phyloP scores from a whole-genome alignment of 2,888 invertebrate species.

The Meghimatium bilineatum region DNA sequence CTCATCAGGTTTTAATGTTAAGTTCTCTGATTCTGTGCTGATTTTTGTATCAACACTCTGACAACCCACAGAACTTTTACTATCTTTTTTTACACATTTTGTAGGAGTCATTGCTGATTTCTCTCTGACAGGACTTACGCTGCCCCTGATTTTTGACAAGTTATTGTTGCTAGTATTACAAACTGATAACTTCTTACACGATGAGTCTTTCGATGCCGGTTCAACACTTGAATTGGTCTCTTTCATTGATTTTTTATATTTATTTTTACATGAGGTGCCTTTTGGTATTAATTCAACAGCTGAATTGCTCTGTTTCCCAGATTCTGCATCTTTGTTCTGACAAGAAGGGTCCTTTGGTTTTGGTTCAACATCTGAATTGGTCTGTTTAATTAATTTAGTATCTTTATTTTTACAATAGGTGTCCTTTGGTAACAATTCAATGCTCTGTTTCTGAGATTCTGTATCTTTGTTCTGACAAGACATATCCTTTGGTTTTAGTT shows the following conservation, averaged over 20 bases:
- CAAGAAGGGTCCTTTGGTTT: background rate
- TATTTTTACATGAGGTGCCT: background rate
- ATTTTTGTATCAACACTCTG: background rate
- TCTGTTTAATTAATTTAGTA: background rate
- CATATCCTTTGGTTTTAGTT: background rate
- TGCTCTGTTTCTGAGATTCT: background rate
- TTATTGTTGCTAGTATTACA: conserved; percentile 8
- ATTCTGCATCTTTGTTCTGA: background rate
- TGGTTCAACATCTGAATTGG: background rate
- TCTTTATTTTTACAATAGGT: background rate
- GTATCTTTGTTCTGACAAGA: background rate
- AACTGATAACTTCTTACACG: background rate
- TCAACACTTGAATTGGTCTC: background rate
- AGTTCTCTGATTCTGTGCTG: background rate
- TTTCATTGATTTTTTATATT: background rate
- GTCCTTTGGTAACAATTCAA: background rate
- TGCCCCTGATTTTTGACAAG: background rate
- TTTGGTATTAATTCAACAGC: background rate
- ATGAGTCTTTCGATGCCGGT: background rate
- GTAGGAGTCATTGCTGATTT: background rate
- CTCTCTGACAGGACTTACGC: background rate
- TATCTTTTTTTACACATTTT: background rate
- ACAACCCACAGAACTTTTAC: background rate
- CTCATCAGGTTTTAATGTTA: background rate
- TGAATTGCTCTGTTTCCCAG: background rate